Evolutionary conservation across 2,888 invertebrate genomes (phyloP).

Genomic region (Xanthia icteritia): DNA sequence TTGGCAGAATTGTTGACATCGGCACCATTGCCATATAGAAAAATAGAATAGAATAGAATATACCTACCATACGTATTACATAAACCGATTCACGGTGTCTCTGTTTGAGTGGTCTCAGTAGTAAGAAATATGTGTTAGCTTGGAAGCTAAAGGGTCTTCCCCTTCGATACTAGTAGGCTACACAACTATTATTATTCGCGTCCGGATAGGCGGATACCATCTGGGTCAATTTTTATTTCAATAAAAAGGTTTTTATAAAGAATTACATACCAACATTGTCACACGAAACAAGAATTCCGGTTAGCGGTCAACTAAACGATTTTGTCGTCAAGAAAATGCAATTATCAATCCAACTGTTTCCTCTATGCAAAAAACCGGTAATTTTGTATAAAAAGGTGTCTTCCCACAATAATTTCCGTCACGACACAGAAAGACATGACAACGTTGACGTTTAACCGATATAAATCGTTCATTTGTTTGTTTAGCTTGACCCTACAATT

Average conservation of each 20-base stretch:
- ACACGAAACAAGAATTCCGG: slow-evolving; percentile 42
- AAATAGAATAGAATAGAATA: too few species aligned
- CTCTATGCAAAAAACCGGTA: slow-evolving; percentile 50
- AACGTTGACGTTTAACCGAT: slow-evolving; percentile 68
- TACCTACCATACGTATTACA: background rate
- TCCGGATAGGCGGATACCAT: slow-evolving; percentile 29
- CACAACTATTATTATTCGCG: slow-evolving; percentile 22
- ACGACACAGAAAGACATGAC: slow-evolving; percentile 25
- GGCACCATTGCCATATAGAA: too few species aligned
- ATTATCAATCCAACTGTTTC: slow-evolving; percentile 52
- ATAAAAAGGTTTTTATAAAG: slow-evolving; percentile 22
- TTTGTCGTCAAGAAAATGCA: slow-evolving; percentile 54
- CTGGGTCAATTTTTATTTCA: slow-evolving; percentile 32
- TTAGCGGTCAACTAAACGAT: slow-evolving; percentile 51
- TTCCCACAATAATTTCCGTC: slow-evolving; percentile 44
- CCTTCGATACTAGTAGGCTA: slow-evolving; percentile 4
- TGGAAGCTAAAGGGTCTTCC: background rate
- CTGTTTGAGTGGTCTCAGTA: background rate
- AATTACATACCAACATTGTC: slow-evolving; percentile 30
- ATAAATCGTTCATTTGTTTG: slow-evolving; percentile 58
- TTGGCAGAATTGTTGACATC: too few species aligned
- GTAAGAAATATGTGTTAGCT: slow-evolving; percentile 24
- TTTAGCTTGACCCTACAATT: slow-evolving; percentile 70
- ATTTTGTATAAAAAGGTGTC: slow-evolving; percentile 15
- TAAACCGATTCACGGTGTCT: background rate